A percentile compares a stretch with the other conserved stretches of the same genome.
phyloP scores from a whole-genome alignment of 2,113 vertebrate species.

The Macquaria australasica region DNA sequence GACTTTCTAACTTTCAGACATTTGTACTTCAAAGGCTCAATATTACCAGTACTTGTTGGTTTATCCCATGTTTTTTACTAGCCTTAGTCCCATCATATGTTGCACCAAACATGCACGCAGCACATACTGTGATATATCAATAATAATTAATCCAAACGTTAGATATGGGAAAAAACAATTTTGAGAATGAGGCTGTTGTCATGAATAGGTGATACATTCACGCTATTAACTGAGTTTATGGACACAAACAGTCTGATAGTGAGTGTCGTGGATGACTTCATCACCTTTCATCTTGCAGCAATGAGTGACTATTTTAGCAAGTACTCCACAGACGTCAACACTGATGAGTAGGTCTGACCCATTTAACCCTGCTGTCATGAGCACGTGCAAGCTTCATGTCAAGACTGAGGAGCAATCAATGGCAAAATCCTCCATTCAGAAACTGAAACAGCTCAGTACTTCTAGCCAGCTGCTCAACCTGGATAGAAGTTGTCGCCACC shows the following conservation, averaged over 20 bases:
- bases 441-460: not conserved
- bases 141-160: slow-evolving; percentile 20
- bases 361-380: slow-evolving; percentile 43
- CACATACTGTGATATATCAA: not conserved
- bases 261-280: slow-evolving; percentile 53
- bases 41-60: not conserved
- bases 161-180: not conserved
- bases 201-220: slow-evolving; percentile 46
- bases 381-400: slow-evolving; percentile 10
- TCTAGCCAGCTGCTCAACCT: not conserved
- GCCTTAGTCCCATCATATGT: not conserved
- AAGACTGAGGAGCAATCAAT: slow-evolving; percentile 20
- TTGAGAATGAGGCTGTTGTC: slow-evolving; percentile 17
- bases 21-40: not conserved
- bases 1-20: not conserved
- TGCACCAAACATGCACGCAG: not conserved
- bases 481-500: too few species aligned
- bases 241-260: slow-evolving; percentile 34
- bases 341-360: slow-evolving; percentile 58
- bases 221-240: slow-evolving; percentile 28
- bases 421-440: not conserved
- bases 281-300: slow-evolving; percentile 60
- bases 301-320: slow-evolving; percentile 54
- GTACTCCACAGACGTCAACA: slow-evolving; percentile 65
- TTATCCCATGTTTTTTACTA: not conserved